Conservation (phyloP, 1,140 invertebrate species). For the Drosophila kikkawai region DNA sequence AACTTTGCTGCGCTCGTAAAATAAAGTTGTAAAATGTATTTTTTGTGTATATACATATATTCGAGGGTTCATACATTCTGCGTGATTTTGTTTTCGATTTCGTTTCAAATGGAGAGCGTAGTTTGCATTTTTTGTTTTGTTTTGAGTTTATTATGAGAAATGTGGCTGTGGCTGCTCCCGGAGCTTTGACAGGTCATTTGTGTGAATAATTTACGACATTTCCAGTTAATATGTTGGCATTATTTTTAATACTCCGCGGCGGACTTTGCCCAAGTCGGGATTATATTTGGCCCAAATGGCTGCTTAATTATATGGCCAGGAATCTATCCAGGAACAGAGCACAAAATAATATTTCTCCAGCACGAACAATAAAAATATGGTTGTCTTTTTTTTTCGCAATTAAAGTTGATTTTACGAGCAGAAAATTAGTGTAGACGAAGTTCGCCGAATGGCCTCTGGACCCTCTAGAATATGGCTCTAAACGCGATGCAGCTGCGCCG, state of each 20-base stretch:
- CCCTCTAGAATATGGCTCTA: conserved; percentile 17
- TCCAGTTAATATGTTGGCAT: conserved; percentile 80
- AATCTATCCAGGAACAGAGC: conserved; percentile 48
- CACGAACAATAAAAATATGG: conserved; percentile 72
- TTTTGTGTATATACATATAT: conserved; percentile 47
- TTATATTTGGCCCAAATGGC: conserved; percentile 56
- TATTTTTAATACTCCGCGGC: conserved; percentile 62
- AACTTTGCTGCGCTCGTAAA: conserved; percentile 75
- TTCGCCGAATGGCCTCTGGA: conserved; percentile 34
- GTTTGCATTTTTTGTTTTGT: conserved; percentile 51
- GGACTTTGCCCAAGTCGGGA: conserved; percentile 47
- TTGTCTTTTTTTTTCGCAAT: conserved; percentile 54
- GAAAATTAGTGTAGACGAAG: conserved; percentile 69
- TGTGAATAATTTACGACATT: conserved; percentile 73
- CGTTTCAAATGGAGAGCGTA: conserved; percentile 71
- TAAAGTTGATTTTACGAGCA: conserved; percentile 75
- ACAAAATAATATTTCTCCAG: conserved; percentile 32
- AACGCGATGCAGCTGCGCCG: conserved; percentile 35
- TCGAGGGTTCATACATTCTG: conserved; percentile 39
- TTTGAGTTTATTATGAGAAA: conserved; percentile 56
- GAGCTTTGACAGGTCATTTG: conserved; percentile 72
- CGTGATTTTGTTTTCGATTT: conserved; percentile 73
- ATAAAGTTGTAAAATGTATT: conserved; percentile 81
- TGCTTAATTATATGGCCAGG: conserved; percentile 69
- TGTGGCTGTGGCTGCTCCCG: conserved; percentile 26